Base-by-base conservation (phyloP, 37 sponge, comb jelly and placozoan genomes). In the Aplysina aerophoba region DNA sequence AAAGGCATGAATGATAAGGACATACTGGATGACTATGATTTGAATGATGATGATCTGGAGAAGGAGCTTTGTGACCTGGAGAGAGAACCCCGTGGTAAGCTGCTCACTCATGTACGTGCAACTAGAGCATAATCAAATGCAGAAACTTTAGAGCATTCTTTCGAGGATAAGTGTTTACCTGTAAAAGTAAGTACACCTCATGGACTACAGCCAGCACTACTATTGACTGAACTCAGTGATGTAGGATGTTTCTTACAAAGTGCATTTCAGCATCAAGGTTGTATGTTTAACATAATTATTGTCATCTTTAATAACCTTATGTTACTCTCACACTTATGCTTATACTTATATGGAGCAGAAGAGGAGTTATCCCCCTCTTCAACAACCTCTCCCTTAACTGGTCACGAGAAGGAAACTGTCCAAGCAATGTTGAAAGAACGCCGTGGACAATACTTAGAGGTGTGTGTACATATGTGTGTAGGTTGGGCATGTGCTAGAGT, bases 11-110 rank as follows among this genome's bases (percentile, higher is more conserved):
- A n/a, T n/a, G 75, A 84, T 31, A 79, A 62, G 64, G 44, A 40
- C 25, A 75, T 74, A 3, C 73, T 83, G 84, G 62, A 58, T 21
- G 60, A 82, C 73, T 53, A 41, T 31, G 89, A 81, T 28, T 28
- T 81, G 56, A 82, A 90, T 72, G 93, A 95, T 57, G 93, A 59
- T 17, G 95, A 89, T 33, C 65, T 95, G 59, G 96, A 95, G 75
- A 91, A 93, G 0, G 96, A 95, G 56, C 72, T 95, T 59, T 20
- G 86, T 53, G 96, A 93, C 0, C 83, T 95, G 38, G 81, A 86
- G 17, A 91, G 89, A 37, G 79, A 85, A 25, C 36, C 73, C 33
- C 85, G 50, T 44, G 50, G 50, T 44, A 44, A 8, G 50, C n/a
- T 44, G 8, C 50, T 11, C 50, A 11, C 8, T 11, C 3, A 11